Conservation (phyloP, 1,140 invertebrate genomes). For the Myzus persicae region DNA sequence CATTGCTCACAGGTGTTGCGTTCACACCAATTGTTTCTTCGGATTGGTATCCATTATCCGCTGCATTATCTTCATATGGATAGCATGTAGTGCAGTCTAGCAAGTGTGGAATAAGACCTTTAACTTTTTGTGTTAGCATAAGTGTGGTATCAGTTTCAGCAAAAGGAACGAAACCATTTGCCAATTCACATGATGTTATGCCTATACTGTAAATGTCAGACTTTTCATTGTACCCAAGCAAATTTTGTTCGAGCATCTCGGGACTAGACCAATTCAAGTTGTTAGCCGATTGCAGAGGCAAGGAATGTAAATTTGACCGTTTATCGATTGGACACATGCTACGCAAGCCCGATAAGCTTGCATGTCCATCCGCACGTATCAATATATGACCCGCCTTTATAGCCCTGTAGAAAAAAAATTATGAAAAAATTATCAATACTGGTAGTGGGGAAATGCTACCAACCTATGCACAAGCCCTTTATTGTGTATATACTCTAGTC, state of each 20-base stretch:
- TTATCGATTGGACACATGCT: constrained; percentile 77
- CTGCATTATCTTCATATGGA: constrained; percentile 61
- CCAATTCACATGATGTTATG: constrained; percentile 86
- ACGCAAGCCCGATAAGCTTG: constrained; percentile 78
- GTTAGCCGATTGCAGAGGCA: constrained; percentile 74
- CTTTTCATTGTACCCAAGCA: constrained; percentile 86
- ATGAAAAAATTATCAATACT: not conserved
- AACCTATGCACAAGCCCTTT: constrained; percentile 87
- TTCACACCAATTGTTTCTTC: constrained; percentile 62
- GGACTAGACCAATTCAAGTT: constrained; percentile 89
- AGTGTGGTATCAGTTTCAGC: constrained; percentile 81
- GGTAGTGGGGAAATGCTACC: constrained; percentile 1
- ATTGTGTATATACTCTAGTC: constrained; percentile 84
- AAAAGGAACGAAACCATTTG: constrained; percentile 88
- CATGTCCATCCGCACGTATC: constrained; percentile 74
- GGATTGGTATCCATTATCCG: constrained; percentile 61
- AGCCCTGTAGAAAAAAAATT: constrained; percentile 65
- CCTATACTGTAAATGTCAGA: constrained; percentile 92
- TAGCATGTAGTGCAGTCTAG: constrained; percentile 78
- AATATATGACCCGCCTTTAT: constrained; percentile 86
- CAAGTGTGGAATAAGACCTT: constrained; percentile 78
- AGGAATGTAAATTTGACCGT: constrained; percentile 74
- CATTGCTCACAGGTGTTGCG: constrained; percentile 65
- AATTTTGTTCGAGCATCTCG: constrained; percentile 88
- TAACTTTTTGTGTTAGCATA: constrained; percentile 89